Percentiles rank a stretch among this genome's conserved stretches.
Evolutionary conservation across 2,888 invertebrate species (phyloP).

Genomic region (Sphaerophoria rueppellii): DNA sequence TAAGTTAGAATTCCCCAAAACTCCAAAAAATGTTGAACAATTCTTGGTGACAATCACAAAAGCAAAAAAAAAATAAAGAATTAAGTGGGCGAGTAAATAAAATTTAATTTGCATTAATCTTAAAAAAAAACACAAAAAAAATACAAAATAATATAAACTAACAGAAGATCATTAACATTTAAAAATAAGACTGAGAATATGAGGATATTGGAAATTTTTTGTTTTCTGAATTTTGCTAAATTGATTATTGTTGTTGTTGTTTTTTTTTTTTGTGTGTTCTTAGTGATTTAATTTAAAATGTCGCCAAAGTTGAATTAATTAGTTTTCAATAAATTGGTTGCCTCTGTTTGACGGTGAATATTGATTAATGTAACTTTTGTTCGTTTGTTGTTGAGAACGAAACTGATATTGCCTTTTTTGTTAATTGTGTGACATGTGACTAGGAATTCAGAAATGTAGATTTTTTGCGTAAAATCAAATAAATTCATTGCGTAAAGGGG

Average conservation of each 20-base stretch:
- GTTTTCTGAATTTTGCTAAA: conserved; percentile 6
- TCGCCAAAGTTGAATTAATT: conserved; percentile 34
- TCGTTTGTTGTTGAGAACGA: background rate
- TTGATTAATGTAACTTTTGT: conserved; percentile 28
- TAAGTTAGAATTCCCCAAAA: background rate
- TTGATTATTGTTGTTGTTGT: background rate
- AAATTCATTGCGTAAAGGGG: conserved; percentile 13
- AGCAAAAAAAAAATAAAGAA: conserved; percentile 1
- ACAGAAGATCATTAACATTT: conserved; percentile 29
- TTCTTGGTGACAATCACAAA: background rate
- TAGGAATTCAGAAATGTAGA: background rate
- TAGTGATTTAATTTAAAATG: conserved; percentile 11
- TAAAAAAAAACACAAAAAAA: background rate
- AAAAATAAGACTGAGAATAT: conserved; percentile 5
- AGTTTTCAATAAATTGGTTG: conserved; percentile 3
- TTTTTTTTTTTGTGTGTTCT: background rate
- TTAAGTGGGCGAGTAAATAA: conserved; percentile 21
- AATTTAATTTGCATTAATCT: conserved; percentile 21
- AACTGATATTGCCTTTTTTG: background rate
- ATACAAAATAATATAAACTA: background rate
- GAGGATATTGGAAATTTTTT: conserved; percentile 10
- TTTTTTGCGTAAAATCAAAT: conserved; percentile 26
- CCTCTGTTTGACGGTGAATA: conserved; percentile 12
- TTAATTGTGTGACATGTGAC: background rate
- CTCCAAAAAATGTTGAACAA: conserved; percentile 16